Evolutionary conservation across 2,797 vertebrate genomes (phyloP), one percentile per base, ranked within the genome.

Genomic region (Anguilla anguilla): DNA sequence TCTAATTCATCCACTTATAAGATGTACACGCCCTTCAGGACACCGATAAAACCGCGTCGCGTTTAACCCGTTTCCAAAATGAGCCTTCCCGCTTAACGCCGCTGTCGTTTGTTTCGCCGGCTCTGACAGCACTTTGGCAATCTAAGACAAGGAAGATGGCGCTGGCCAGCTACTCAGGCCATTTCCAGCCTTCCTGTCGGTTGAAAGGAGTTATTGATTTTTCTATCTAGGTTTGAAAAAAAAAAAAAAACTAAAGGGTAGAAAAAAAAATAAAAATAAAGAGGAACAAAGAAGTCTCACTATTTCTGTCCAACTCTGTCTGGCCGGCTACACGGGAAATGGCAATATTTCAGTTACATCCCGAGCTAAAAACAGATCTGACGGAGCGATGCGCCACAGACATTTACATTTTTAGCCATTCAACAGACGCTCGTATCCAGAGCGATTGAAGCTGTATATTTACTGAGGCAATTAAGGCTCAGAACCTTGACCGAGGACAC

Each of bases 81-180:
- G 39, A 86, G 88, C 88, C 92, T 79, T 39, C 39, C 85, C 86
- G 87, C 67, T 95, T 95, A 95, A 95, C 87, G 91, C 51, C 92
- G 90, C 91, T 94, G 93, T 95, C 94, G 94, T 95, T 95, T 94
- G 92, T 93, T 91, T 92, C 94, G 91, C 92, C 92, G 93, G 89
- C 92, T 95, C 91, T 93, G 95, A 96, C 95, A 94, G 92, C 90
- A 94, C 92, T 88, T 92, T 90, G 93, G 92, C 91, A 95, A 6
- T 89, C 51, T 28, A 87, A 87, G 91, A 92, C 91, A 86, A 89
- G 92, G 86, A 81, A 88, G 92, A 92, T 92, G 91, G 89, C 88
- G 88, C 81, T 93, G 92, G 94, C 94, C 92, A 95, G 92, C 90
- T 93, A 90, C 83, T 90, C 88, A 79, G 25, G 91, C 90, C 89